phyloP scores from a whole-genome alignment of 2,797 vertebrate genomes.

The Scolopax rusticola region DNA sequence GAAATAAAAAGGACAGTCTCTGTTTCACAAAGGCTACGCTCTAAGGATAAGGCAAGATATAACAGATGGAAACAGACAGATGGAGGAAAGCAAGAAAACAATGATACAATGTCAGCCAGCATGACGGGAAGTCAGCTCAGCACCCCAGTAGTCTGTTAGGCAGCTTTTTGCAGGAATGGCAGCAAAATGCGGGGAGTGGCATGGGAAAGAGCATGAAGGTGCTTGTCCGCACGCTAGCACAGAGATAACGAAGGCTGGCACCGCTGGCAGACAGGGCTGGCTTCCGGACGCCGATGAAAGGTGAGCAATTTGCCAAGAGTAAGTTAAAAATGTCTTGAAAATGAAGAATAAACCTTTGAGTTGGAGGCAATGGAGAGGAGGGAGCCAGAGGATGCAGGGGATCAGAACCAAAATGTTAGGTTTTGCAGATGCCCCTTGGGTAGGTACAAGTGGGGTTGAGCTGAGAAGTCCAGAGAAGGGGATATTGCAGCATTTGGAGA shows the following conservation, averaged over 20 bases:
- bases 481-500: neutral
- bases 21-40: neutral
- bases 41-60: neutral
- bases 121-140: constrained; percentile 50
- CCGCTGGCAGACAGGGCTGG: neutral
- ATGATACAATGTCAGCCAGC: constrained; percentile 37
- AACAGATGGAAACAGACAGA: constrained; percentile 67
- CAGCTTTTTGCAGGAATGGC: neutral
- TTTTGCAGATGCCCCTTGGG: neutral
- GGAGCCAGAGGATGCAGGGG: neutral
- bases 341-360: neutral
- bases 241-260: neutral
- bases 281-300: neutral
- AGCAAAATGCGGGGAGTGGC: neutral
- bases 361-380: neutral
- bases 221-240: neutral
- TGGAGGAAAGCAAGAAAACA: constrained; percentile 48
- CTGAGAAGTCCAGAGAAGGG: neutral
- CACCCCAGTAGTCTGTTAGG: constrained; percentile 8
- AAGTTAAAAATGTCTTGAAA: neutral
- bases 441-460: neutral
- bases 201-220: neutral
- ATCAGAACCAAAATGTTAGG: neutral
- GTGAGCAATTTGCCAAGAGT: fast-evolving
- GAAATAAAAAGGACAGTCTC: neutral